Evolutionary conservation across 2,113 vertebrate genomes (phyloP).

Genomic region (Pyrgilauda ruficollis): DNA sequence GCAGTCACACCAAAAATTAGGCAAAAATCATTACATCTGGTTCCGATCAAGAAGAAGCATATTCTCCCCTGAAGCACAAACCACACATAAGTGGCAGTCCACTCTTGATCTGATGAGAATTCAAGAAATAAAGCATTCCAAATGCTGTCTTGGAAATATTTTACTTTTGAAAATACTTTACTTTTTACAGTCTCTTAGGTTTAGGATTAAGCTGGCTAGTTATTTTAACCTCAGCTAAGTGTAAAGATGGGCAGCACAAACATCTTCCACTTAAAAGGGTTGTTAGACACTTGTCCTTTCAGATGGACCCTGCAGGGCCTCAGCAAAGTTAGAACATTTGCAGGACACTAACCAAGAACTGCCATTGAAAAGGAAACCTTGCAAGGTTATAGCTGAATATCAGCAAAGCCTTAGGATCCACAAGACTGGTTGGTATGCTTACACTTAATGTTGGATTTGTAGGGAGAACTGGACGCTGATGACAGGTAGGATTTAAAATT

Average conservation of each 20-base stretch:
- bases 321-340: background rate
- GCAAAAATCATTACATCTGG: background rate
- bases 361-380: background rate
- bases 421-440: background rate
- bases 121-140: background rate
- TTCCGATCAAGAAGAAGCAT: background rate
- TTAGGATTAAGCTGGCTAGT: background rate
- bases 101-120: background rate
- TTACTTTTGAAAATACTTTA: background rate
- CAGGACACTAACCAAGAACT: background rate
- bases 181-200: background rate
- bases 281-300: background rate
- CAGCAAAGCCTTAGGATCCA: background rate
- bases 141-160: background rate
- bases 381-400: background rate
- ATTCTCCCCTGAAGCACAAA: background rate
- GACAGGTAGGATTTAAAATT: fast-evolving
- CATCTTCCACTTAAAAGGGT: background rate
- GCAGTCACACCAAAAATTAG: background rate
- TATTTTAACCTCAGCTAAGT: background rate
- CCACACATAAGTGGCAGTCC: fast-evolving
- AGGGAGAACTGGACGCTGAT: background rate
- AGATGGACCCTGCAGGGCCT: background rate
- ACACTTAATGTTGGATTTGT: background rate
- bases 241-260: background rate